Evolutionary conservation across 2,888 invertebrate genomes (phyloP).

Genomic region (Drosophila quinaria): DNA sequence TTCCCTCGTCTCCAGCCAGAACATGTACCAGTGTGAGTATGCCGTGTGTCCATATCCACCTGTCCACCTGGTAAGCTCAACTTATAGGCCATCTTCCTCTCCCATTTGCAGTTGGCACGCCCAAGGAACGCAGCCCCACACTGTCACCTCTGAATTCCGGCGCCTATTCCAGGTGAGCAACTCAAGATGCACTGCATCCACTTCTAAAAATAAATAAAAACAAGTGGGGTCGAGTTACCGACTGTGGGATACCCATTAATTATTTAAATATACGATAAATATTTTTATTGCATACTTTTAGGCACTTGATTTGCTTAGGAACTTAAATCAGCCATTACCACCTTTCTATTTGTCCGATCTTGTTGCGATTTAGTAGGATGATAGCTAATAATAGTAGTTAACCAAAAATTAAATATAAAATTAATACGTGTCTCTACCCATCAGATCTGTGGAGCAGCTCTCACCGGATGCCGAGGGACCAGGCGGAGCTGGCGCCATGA

Average conservation of each 20-base stretch:
- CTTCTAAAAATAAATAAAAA: background rate
- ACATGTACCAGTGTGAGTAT: conserved; percentile 86
- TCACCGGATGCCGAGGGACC: conserved; percentile 91
- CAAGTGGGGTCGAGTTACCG: too few relatives aligned
- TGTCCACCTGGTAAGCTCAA: background rate
- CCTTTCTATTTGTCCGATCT: too few relatives aligned
- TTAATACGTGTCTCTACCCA: background rate
- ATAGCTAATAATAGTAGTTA: too few relatives aligned
- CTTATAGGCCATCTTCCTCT: background rate
- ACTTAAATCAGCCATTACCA: too few relatives aligned
- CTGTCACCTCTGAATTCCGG: conserved; percentile 92
- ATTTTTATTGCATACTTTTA: too few relatives aligned
- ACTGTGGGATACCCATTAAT: too few relatives aligned
- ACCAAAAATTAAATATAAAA: background rate
- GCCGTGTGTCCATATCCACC: background rate
- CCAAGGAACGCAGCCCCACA: conserved; percentile 94
- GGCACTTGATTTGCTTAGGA: too few relatives aligned
- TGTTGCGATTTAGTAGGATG: too few relatives aligned
- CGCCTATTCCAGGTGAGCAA: conserved; percentile 89
- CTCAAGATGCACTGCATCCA: background rate
- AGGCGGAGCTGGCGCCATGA: conserved; percentile 86
- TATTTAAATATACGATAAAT: too few relatives aligned
- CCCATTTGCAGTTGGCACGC: conserved; percentile 89
- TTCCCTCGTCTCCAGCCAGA: conserved; percentile 86
- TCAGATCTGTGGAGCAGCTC: conserved; percentile 90